A percentile compares a stretch with the other conserved stretches of the same genome.
phyloP scores from a whole-genome alignment of 2,797 vertebrate species.

The Gymnothorax javanicus region DNA sequence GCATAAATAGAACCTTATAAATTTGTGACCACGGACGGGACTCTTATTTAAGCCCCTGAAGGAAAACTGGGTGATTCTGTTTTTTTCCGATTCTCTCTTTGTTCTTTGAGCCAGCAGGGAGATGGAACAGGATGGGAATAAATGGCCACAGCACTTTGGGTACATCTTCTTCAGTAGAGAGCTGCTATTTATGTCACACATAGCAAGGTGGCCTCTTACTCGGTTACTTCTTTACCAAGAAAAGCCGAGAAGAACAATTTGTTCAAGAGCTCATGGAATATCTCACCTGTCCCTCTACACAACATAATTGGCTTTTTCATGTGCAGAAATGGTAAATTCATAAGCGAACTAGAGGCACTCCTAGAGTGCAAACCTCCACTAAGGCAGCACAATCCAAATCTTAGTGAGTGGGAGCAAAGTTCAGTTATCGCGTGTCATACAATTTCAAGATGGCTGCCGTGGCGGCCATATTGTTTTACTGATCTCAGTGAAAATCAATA shows the following conservation, averaged over 20 bases:
- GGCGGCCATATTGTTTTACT: no score
- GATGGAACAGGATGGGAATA: constrained; percentile 36
- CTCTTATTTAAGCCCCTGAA: constrained; percentile 57
- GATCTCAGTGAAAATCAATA: no score
- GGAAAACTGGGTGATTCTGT: constrained; percentile 42
- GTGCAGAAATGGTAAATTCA: no score
- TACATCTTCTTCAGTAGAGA: neutral
- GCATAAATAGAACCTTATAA: neutral
- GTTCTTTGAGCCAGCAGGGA: constrained; percentile 43
- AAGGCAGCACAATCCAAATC: no score
- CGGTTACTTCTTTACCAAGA: neutral
- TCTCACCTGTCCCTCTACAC: neutral
- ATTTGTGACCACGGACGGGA: constrained; percentile 38
- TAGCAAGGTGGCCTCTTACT: constrained; percentile 6
- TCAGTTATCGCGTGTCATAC: no score
- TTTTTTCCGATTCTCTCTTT: constrained; percentile 49
- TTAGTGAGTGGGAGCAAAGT: no score
- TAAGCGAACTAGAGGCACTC: no score
- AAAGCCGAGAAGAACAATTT: neutral
- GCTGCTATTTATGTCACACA: constrained; percentile 27
- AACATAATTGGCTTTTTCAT: no score
- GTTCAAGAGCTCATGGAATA: neutral
- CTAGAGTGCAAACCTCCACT: no score
- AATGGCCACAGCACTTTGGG: constrained; percentile 19
- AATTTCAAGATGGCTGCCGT: no score